These are phyloP conservation scores for Melanotaenia nigrans DNA, from an alignment of 2,797 vertebrate genomes.

Conservation along the genomic window DNA sequence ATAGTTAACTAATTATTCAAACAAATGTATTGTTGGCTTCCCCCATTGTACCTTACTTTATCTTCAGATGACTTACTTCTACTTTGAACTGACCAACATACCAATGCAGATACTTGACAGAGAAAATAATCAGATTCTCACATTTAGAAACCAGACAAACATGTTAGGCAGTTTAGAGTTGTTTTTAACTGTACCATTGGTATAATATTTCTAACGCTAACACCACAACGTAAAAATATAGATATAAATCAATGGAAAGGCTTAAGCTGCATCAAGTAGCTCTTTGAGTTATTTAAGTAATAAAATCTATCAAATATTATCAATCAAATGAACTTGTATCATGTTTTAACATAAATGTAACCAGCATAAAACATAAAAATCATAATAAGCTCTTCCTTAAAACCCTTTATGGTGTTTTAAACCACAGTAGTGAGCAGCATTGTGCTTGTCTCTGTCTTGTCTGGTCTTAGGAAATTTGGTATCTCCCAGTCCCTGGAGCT, in stretches of 20 bases:
- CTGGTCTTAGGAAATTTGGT: conserved; percentile 25
- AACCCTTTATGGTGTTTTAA: not conserved
- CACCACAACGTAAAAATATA: not conserved
- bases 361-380: conserved; percentile 1
- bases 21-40: not conserved
- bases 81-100: no score
- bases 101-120: no score
- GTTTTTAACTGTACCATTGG: not conserved
- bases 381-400: not conserved
- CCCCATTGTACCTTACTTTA: not conserved
- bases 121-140: no score
- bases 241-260: not conserved
- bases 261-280: not conserved
- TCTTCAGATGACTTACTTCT: not conserved
- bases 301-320: not conserved
- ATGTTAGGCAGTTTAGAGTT: not conserved
- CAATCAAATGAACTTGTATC: not conserved
- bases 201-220: not conserved
- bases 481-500: conserved; percentile 58
- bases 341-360: not conserved
- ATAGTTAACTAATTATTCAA: not conserved
- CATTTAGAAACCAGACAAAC: not conserved
- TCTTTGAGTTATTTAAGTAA: not conserved
- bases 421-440: not conserved
- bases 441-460: conserved; percentile 3